Conservation (phyloP, 2,888 invertebrate species). For the Drosophila austrosaltans region DNA sequence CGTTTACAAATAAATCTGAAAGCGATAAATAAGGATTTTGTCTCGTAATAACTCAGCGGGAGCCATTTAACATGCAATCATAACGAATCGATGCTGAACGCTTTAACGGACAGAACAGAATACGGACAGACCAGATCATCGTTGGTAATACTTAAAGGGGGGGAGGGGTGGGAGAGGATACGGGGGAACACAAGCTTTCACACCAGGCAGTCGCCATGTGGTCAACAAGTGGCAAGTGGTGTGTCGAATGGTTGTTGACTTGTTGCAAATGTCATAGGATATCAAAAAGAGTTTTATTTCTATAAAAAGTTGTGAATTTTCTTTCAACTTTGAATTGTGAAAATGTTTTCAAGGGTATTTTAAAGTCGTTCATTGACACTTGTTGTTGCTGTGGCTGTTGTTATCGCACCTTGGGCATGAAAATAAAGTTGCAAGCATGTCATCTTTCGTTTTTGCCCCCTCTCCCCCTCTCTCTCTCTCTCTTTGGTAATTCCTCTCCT, state of each 20-base stretch:
- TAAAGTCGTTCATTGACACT: constrained; percentile 7
- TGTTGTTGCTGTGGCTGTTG: constrained; percentile 42
- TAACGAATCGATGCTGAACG: constrained; percentile 82
- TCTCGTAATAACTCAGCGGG: constrained; percentile 84
- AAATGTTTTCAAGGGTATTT: not conserved
- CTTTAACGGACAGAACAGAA: constrained; percentile 59
- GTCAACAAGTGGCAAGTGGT: constrained; percentile 35
- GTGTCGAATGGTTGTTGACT: constrained; percentile 73
- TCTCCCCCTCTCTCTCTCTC: constrained; percentile 17
- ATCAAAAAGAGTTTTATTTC: not conserved
- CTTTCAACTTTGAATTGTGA: too few species aligned
- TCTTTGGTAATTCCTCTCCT: constrained; percentile 10
- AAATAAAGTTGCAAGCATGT: constrained; percentile 72
- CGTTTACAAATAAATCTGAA: constrained; percentile 83
- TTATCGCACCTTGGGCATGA: constrained; percentile 60
- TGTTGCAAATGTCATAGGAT: constrained; percentile 63
- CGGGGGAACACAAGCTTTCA: constrained; percentile 68
- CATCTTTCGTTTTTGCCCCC: constrained; percentile 28
- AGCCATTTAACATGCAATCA: constrained; percentile 83
- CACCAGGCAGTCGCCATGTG: constrained; percentile 62
- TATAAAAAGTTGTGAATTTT: too few species aligned
- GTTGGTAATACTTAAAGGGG: constrained; percentile 4
- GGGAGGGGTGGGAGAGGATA: constrained; percentile 24
- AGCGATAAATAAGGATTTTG: constrained; percentile 84
- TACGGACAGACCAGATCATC: constrained; percentile 29